These are phyloP conservation scores for Branchinecta lindahli DNA, from an alignment of 1,140 invertebrate species.

Conservation along the genomic window DNA sequence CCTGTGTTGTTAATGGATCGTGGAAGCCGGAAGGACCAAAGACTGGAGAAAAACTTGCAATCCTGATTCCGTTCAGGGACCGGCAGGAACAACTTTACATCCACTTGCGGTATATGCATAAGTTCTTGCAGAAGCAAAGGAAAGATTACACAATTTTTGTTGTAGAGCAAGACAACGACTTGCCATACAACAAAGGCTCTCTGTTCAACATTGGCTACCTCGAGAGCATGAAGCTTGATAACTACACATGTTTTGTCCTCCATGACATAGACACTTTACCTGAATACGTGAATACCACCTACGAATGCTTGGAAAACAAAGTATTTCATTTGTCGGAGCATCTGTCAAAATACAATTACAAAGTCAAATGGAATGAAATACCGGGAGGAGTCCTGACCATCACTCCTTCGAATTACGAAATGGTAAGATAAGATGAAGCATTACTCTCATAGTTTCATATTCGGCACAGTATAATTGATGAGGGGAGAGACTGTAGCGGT, in stretches of 20 bases:
- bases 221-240: slow-evolving; percentile 28
- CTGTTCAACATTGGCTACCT: slow-evolving; percentile 35
- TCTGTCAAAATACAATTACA: no score
- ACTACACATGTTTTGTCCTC: slow-evolving; percentile 37
- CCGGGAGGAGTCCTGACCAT: no score
- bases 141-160: slow-evolving; percentile 41
- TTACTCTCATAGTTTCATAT: no score
- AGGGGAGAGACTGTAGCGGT: no score
- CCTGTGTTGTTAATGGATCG: no score
- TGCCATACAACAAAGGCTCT: slow-evolving; percentile 26
- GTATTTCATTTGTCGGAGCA: no score
- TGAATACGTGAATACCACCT: slow-evolving; percentile 28
- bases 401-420: no score
- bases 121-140: slow-evolving; percentile 39
- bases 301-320: slow-evolving; percentile 35
- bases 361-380: no score
- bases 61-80: slow-evolving; percentile 39
- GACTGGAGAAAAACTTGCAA: slow-evolving; percentile 29
- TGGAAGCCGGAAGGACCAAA: slow-evolving; percentile 23
- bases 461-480: no score
- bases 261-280: slow-evolving; percentile 42
- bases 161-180: slow-evolving; percentile 35
- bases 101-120: slow-evolving; percentile 38
- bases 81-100: slow-evolving; percentile 35
- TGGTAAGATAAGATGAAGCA: no score